phyloP scores from a whole-genome alignment of 2,888 invertebrate species.

The Hyppa rectilinea region DNA sequence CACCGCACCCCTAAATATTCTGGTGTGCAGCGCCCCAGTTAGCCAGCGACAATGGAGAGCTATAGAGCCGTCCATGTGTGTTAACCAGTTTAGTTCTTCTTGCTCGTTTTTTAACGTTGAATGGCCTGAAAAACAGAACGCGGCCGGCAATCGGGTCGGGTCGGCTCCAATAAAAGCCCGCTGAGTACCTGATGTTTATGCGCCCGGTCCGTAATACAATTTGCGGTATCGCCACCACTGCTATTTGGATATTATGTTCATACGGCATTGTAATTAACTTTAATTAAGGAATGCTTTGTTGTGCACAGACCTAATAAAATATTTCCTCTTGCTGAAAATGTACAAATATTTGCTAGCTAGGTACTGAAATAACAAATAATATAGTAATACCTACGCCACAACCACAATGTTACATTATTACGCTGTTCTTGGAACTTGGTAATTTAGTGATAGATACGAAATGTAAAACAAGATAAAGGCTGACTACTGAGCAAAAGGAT shows the following conservation, averaged over 20 bases:
- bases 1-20: constrained; percentile 58
- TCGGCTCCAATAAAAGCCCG: constrained; percentile 61
- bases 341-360: not conserved
- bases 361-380: constrained; percentile 7
- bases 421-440: not conserved
- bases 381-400: not conserved
- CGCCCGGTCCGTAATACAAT: constrained; percentile 41
- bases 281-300: constrained; percentile 32
- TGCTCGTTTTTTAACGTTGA: constrained; percentile 79
- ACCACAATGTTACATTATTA: constrained; percentile 1
- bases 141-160: constrained; percentile 72
- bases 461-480: not conserved
- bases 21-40: constrained; percentile 76
- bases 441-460: not conserved
- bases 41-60: constrained; percentile 81
- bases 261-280: constrained; percentile 53
- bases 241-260: constrained; percentile 43
- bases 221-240: constrained; percentile 24
- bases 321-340: constrained; percentile 14
- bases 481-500: not conserved
- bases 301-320: constrained; percentile 17
- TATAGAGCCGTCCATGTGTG: constrained; percentile 86
- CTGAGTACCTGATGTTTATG: constrained; percentile 51
- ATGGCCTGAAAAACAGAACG: constrained; percentile 77
- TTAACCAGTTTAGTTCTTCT: constrained; percentile 84